Conservation (phyloP, 2,113 vertebrate genomes). For the Hylia prasina region DNA sequence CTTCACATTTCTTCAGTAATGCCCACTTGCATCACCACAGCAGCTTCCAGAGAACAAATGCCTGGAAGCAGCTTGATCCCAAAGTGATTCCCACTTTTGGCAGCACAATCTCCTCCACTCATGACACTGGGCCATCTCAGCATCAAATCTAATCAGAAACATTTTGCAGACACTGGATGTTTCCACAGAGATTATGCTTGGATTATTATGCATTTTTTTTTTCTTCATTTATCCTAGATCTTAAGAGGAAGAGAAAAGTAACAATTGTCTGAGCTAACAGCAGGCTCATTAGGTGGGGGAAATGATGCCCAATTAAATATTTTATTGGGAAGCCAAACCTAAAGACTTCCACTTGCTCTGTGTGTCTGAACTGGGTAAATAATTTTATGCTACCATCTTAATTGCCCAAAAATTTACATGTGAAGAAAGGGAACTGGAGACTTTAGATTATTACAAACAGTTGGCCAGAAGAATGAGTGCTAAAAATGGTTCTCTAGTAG, state of each 20-base stretch:
- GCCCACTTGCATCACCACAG: background rate
- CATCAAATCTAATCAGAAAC: constrained; percentile 14
- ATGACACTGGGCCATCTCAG: background rate
- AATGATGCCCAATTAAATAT: background rate
- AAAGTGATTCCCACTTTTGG: background rate
- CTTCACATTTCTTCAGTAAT: background rate
- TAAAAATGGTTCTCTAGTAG: background rate
- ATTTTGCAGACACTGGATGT: background rate
- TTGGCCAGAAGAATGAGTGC: background rate
- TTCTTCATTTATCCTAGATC: background rate
- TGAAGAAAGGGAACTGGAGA: background rate
- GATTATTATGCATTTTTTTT: constrained; percentile 15
- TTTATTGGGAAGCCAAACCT: background rate
- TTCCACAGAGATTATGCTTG: background rate
- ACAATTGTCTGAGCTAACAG: constrained; percentile 3
- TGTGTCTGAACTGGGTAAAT: background rate
- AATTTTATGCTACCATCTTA: background rate
- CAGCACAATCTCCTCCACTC: background rate
- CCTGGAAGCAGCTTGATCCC: background rate
- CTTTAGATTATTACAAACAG: background rate
- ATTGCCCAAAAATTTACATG: background rate
- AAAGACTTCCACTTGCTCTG: background rate
- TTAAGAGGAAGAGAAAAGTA: constrained; percentile 18
- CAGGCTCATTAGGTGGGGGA: background rate
- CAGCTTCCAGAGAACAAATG: background rate